phyloP scores from a whole-genome alignment of 30 jellyfish, hydroid and myxozoan genomes.

The Cassiopea andromeda region DNA sequence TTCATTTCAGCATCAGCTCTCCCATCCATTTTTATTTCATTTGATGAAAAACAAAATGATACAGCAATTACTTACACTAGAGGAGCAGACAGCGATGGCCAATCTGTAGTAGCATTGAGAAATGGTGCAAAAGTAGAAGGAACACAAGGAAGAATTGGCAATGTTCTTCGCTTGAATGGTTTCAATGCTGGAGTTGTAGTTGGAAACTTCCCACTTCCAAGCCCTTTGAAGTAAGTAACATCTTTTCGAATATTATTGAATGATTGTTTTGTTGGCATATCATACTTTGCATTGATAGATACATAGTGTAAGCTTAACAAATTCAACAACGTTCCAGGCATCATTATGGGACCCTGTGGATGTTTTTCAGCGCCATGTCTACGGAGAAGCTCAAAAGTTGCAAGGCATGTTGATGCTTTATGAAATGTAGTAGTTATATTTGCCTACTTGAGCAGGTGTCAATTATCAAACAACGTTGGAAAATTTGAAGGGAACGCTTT shows the following conservation, averaged over 20 bases:
- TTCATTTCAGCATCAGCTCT: neutral
- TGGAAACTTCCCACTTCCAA: neutral
- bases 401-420: too few relatives aligned
- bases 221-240: slow-evolving; percentile 15
- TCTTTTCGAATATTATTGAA: too few relatives aligned
- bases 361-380: too few relatives aligned
- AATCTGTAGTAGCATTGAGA: neutral
- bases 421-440: too few relatives aligned
- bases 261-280: too few relatives aligned
- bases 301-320: neutral
- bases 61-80: slow-evolving; percentile 4
- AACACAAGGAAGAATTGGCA: slow-evolving; percentile 23
- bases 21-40: slow-evolving; percentile 12
- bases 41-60: neutral
- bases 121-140: neutral
- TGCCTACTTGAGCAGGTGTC: too few relatives aligned
- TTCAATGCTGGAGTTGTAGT: slow-evolving; percentile 21
- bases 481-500: too few relatives aligned
- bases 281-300: neutral
- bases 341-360: too few relatives aligned
- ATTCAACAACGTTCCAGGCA: too few relatives aligned
- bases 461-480: too few relatives aligned
- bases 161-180: slow-evolving; percentile 39
- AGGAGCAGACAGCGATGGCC: slow-evolving; percentile 24
- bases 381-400: too few relatives aligned